A percentile compares a stretch with the other conserved stretches of the same genome.
phyloP scores from a whole-genome alignment of 2,888 invertebrate species.

The Pyrgus malvae region DNA sequence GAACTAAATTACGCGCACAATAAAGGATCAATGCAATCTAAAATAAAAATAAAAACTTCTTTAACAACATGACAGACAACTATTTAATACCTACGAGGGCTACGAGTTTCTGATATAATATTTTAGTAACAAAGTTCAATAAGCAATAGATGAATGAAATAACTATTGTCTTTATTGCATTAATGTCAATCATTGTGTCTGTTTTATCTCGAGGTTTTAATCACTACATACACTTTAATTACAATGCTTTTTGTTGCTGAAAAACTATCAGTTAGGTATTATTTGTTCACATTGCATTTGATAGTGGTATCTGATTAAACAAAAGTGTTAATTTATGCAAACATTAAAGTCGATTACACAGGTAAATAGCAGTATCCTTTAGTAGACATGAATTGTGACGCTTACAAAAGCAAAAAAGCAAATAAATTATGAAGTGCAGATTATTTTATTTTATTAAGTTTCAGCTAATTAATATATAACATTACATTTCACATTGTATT shows the following conservation, averaged over 20 bases:
- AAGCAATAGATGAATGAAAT: constrained; percentile 18
- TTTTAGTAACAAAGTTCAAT: constrained; percentile 3
- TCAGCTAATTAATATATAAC: too few species aligned
- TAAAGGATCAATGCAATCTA: not conserved
- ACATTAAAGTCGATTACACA: too few species aligned
- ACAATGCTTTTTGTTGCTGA: not conserved
- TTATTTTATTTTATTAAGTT: too few species aligned
- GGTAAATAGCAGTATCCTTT: too few species aligned
- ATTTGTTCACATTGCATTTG: not conserved
- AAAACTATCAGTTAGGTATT: constrained; percentile 24
- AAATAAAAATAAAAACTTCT: not conserved
- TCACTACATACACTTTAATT: constrained; percentile 10
- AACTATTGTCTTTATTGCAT: constrained; percentile 11
- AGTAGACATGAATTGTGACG: too few species aligned
- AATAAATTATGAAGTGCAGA: too few species aligned
- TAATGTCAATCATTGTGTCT: constrained; percentile 19
- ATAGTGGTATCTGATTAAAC: too few species aligned
- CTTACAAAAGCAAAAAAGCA: too few species aligned
- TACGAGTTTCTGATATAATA: too few species aligned
- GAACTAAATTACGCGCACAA: too few species aligned
- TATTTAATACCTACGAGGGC: constrained; percentile 19
- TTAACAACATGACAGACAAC: constrained; percentile 8
- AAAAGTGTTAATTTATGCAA: too few species aligned
- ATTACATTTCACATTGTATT: too few species aligned
- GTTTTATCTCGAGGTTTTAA: constrained; percentile 8